These are phyloP conservation scores for Odontocolon sp. DNA, from an alignment of 2,888 invertebrate species.

Conservation along the genomic window DNA sequence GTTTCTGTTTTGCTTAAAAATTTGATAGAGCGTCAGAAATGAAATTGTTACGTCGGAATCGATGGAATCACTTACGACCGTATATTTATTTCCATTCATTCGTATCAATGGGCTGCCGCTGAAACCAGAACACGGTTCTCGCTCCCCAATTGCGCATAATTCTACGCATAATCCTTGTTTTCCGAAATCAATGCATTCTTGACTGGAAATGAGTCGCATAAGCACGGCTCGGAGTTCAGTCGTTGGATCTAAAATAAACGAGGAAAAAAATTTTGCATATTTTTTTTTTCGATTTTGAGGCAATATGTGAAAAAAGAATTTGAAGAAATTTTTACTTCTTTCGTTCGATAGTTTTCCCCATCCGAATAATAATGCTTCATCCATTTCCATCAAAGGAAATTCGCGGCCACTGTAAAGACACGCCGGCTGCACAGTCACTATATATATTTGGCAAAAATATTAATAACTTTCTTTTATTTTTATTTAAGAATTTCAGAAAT, in stretches of 20 bases:
- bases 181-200: constrained; percentile 85
- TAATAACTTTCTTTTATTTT: not conserved
- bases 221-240: constrained; percentile 84
- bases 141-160: constrained; percentile 87
- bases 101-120: constrained; percentile 89
- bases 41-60: not conserved
- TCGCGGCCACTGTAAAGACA: constrained; percentile 83
- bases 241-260: constrained; percentile 69
- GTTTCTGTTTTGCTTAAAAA: not conserved
- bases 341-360: constrained; percentile 88
- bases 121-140: constrained; percentile 90
- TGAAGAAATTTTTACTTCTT: constrained; percentile 78
- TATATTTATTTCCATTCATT: constrained; percentile 84
- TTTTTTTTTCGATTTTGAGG: too few relatives aligned
- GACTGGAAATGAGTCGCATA: constrained; percentile 86
- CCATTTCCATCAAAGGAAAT: constrained; percentile 67
- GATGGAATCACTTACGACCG: constrained; percentile 83
- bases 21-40: not conserved
- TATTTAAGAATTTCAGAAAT: not conserved
- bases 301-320: not conserved
- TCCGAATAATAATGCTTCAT: constrained; percentile 76
- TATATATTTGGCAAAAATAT: constrained; percentile 66
- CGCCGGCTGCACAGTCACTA: constrained; percentile 90
- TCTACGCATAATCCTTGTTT: constrained; percentile 86
- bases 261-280: not conserved